A percentile compares a stretch with the other conserved stretches of the same genome.
These are phyloP conservation scores for Cebus imitator DNA, from an alignment of 2,113 vertebrate species.

Conservation along the genomic window DNA sequence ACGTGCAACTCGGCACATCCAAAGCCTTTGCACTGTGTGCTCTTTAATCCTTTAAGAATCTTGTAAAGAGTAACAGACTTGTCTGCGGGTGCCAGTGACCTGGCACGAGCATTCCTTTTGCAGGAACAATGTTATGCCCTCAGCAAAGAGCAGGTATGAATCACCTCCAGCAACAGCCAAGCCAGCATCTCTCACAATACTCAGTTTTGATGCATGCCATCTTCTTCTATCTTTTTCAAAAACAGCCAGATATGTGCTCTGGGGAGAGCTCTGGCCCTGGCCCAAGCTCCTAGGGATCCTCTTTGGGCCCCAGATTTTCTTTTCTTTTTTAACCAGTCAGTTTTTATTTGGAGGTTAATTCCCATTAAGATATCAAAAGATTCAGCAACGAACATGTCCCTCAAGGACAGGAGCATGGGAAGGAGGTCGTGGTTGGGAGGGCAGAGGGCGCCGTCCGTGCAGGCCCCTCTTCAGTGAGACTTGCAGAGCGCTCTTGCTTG, in stretches of 20 bases:
- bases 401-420: no score
- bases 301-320: neutral
- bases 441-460: no score
- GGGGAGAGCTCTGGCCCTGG: neutral
- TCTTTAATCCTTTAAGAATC: slow-evolving; percentile 39
- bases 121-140: neutral
- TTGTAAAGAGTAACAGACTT: neutral
- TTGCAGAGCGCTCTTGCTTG: no score
- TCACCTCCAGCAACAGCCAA: slow-evolving; percentile 1
- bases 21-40: neutral
- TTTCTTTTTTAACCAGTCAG: no score
- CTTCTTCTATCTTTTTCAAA: neutral
- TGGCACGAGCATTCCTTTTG: neutral
- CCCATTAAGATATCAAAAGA: no score
- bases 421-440: no score
- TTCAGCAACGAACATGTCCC: no score
- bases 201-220: no score
- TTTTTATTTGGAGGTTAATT: no score
- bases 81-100: neutral
- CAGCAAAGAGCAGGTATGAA: neutral
- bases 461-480: no score
- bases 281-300: neutral
- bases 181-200: neutral
- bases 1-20: neutral
- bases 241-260: neutral